Base-by-base conservation (phyloP, 2,113 vertebrate genomes). In the Cyphomyrus plagiostoma region DNA sequence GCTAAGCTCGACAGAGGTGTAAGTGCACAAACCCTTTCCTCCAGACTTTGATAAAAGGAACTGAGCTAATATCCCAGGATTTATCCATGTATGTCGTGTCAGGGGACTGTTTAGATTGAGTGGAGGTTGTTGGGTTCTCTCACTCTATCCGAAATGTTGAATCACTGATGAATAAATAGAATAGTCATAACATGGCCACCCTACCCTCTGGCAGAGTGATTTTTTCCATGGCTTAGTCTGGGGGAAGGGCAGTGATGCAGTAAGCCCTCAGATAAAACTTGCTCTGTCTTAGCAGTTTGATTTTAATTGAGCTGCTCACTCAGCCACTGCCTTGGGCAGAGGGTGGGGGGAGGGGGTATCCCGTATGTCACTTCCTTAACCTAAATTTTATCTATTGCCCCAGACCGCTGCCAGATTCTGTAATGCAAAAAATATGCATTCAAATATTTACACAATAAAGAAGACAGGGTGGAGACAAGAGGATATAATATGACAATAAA, bases 271-370 rank as follows among this genome's bases (percentile, higher is more conserved):
- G 10, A 70, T 70, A 30, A 91, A 92, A 92, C 89, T 92, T 92
- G 90, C 91, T 93, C 92, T 93, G 94, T 96, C 95, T 92, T 89
- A 92, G 91, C 92, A 91, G 94, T 94, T 95, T 93, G 91, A 92
- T 95, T 92, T 94, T 96, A 96, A 96, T 95, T 95, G 94, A 95
- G 95, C 95, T 95, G 94, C 95, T 95, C 94, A 94, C 94, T 94
- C 94, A 94, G 94, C 93, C 94, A 91, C 93, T 93, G 92, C 94
- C 93, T 88, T 70, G 39, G 93, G 95, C 58, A 9, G n/a, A n/a
- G 0, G 58, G 56, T 8, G 42, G 5, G 56, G 56, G 53, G 56
- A 0, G 93, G 94, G 93, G 94, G 95, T 93, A 94, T 92, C 93
- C 94, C 90, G 86, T 90, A 70, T 95, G 95, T 96, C 95, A 95